Base-by-base conservation (phyloP, 2,888 invertebrate genomes). In the Scaptodrosophila latifasciaeformis region DNA sequence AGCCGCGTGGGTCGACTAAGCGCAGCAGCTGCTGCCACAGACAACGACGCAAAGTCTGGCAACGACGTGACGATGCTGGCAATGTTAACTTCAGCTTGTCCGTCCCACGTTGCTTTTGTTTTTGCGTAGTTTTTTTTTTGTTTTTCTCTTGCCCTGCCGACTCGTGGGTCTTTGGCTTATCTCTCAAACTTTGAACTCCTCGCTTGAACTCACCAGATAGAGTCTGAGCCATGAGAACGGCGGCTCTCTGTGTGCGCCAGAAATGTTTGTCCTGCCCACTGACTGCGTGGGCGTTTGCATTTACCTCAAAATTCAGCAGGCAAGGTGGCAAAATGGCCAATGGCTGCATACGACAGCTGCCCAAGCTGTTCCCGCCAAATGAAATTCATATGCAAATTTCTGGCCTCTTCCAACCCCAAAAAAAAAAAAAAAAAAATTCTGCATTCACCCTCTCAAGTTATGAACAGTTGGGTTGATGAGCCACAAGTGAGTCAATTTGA, bases 161-260 rank as follows among this genome's bases (percentile, higher is more conserved):
- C 17, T 17, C 37, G 17, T 10, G 15, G 34, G 24, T 66, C 30
- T 45, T 56, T 29, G 39, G 52, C 10, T 10, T 19, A 55, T 48
- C 55, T 61, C 53, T 65, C 56, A 62, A 69, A 67, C 66, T 67
- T 69, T 67, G 67, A 67, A 67, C 67, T 59, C 62, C 40, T 50
- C 35, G 66, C 66, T 66, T 67, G 70, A 67, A 67, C 66, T 67
- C 62, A 59, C 49, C 57, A 43, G 61, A 66, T n/a, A 57, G 15
- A 34, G 15, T n/a, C n/a, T n/a, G 49, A 65, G 61, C 52, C 69
- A 66, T 66, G 66, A 62, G 69, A 66, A 67, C 12, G 34, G 2
- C 4, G 1, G 3, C 4, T 31, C 12, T 31, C 12, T 31, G 31
- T 3, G 12, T 9, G n/a, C 34, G 34, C 1, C 15, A 13, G 13